Base-by-base conservation (phyloP, 2,113 vertebrate genomes). In the Heterotilapia buettikoferi region DNA sequence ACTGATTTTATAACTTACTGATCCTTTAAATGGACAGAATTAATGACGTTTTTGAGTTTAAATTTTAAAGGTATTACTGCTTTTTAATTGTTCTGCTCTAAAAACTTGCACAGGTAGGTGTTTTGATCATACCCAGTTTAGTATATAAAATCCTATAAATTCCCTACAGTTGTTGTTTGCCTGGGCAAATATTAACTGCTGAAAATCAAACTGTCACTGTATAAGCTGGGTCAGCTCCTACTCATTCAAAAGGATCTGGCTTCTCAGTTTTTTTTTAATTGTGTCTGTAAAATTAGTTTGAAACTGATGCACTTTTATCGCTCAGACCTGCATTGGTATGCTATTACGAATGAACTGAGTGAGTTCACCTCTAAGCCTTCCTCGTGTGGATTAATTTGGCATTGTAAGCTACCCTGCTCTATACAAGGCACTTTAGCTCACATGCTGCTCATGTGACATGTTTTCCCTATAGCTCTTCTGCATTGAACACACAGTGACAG, bases 401-500 rank as follows among this genome's bases (percentile, higher is more conserved):
- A 33, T 85, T 87, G 83, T 83, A n/a, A 76, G 1, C 10, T 8
- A 11, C 18, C 11, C 6, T n/a, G 5, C 13, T 54, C 61, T 88
- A 43, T 43, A 78, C 80, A 50, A 19, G 50, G 38, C 84, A 40
- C 14, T 66, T 33, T 0, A 36, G 84, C 84, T 90, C 85, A 71
- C 76, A 52, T 66, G 86, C 40, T 89, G 53, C 9, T 18, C 5
- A 71, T 84, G 90, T 88, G 88, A 91, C 86, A 59, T 59, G 54
- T 88, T 94, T 92, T 73, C 18, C 86, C 66, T 45, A 53, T 59
- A 52, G 73, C 53, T 6, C 3, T 26, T 31, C 16, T 36, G 29
- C 71, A 54, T 16, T 80, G 87, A 91, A 73, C 16, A 31, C 86
- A 85, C 14, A 80, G 59, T 92, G 92, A 94, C 91, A 73, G 63